Percentiles rank a stretch among this genome's conserved stretches.
These are phyloP conservation scores for Ceramica pisi DNA, from an alignment of 2,888 invertebrate species.

Conservation along the genomic window DNA sequence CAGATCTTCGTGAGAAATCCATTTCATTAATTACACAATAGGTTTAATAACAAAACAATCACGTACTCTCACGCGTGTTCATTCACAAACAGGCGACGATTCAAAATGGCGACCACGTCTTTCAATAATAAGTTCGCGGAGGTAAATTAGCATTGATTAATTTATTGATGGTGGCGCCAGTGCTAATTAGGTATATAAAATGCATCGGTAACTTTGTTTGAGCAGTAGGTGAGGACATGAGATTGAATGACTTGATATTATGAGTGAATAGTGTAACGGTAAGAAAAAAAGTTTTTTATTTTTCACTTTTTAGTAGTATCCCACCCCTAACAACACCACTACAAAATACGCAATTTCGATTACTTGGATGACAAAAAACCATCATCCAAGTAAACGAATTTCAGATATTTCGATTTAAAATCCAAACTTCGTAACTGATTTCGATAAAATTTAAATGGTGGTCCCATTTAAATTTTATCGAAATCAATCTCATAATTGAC, in stretches of 20 bases:
- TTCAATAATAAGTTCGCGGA: constrained; percentile 47
- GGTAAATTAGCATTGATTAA: constrained; percentile 47
- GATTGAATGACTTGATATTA: background rate
- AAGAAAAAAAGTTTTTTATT: no score
- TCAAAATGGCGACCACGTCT: background rate
- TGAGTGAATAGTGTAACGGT: background rate
- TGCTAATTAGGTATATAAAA: constrained; percentile 14
- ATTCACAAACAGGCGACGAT: constrained; percentile 8
- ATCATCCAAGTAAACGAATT: no score
- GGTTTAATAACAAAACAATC: constrained; percentile 12
- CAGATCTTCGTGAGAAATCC: no score
- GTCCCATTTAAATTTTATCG: no score
- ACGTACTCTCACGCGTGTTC: background rate
- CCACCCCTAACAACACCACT: no score
- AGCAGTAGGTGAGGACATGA: background rate
- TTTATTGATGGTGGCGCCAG: constrained; percentile 40
- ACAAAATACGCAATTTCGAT: no score
- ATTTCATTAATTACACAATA: background rate
- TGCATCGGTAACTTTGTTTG: constrained; percentile 35
- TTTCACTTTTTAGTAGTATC: no score
- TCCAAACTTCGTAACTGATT: no score
- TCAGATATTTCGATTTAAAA: no score
- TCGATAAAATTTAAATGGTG: no score
- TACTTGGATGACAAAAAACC: no score
- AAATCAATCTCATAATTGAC: no score